Conservation (phyloP, 2,113 vertebrate species). For the Lycocorax pyrrhopterus region DNA sequence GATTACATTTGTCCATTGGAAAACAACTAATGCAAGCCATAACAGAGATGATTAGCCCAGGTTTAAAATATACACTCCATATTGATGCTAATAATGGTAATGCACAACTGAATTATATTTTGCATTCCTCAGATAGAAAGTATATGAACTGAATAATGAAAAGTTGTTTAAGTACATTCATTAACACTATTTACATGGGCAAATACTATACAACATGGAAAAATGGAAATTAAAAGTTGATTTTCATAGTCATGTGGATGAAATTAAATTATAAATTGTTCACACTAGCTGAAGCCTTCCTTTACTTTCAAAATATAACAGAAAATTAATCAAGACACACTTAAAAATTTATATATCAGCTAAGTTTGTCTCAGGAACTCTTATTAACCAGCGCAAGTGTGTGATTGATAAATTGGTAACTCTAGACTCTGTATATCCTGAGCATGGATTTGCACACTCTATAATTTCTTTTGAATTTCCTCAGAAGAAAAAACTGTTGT, state of each 20-base stretch:
- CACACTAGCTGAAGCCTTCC: neutral
- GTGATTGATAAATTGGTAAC: neutral
- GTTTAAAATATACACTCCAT: neutral
- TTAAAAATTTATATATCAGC: neutral
- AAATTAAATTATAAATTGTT: neutral
- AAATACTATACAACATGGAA: neutral
- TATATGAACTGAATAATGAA: neutral
- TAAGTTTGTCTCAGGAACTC: neutral
- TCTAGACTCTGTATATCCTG: neutral
- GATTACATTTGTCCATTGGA: neutral
- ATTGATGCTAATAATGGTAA: neutral
- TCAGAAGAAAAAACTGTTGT: neutral
- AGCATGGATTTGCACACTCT: neutral
- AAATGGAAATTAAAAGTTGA: neutral
- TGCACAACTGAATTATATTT: neutral
- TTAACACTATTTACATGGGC: neutral
- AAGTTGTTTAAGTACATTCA: neutral
- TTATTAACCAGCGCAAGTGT: neutral
- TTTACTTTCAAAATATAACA: neutral
- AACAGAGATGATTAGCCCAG: neutral
- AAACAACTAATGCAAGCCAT: neutral
- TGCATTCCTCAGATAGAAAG: neutral
- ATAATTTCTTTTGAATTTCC: neutral
- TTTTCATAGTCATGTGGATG: neutral
- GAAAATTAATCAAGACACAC: neutral